A percentile compares a stretch with the other conserved stretches of the same genome.
These are phyloP conservation scores for Alethe diademata DNA, from an alignment of 2,113 vertebrate species.

Conservation along the genomic window DNA sequence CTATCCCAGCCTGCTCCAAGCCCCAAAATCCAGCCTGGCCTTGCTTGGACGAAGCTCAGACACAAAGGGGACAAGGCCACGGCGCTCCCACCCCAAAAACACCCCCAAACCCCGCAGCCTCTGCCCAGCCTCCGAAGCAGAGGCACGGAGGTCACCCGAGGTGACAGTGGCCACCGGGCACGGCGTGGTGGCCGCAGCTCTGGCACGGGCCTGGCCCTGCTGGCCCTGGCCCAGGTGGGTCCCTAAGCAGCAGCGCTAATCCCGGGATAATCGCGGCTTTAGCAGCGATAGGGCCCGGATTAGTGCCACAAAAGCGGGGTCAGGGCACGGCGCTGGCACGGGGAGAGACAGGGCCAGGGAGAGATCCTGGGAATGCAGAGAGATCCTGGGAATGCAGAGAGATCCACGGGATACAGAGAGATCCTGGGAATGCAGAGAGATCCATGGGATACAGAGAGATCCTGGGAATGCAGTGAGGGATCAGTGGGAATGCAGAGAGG, in stretches of 20 bases:
- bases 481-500: neutral
- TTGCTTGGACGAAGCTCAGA: neutral
- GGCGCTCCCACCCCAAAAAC: rapidly evolving
- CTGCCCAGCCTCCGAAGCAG: neutral
- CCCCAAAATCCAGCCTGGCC: neutral
- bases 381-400: neutral
- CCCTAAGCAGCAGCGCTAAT: neutral
- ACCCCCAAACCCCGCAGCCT: neutral
- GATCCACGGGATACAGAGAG: neutral
- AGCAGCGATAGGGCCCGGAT: slow-evolving; percentile 22
- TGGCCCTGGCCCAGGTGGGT: neutral
- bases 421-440: neutral
- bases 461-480: too few relatives aligned
- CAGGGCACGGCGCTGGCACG: neutral
- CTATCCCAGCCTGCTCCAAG: neutral
- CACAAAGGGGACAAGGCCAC: neutral
- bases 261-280: slow-evolving; percentile 29
- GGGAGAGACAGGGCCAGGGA: too few relatives aligned
- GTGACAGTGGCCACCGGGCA: neutral
- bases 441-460: too few relatives aligned
- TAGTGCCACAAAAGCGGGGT: neutral
- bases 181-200: too few relatives aligned
- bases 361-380: too few relatives aligned
- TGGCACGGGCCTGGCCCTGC: neutral
- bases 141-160: neutral